Evolutionary conservation across 2,113 vertebrate species (phyloP).

Genomic region (Scartelaos histophorus): DNA sequence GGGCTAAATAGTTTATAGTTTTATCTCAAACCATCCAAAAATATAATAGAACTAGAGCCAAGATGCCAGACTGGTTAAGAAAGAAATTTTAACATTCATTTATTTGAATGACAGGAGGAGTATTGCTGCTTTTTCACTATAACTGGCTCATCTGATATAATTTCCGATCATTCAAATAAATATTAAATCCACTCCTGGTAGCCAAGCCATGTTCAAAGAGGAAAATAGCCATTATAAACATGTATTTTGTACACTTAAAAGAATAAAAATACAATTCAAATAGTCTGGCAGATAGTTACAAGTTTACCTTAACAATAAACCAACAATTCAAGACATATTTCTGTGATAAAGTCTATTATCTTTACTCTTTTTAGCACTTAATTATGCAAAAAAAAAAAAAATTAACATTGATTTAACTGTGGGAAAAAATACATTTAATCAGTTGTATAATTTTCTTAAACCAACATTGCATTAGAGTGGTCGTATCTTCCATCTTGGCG

Average conservation of each 20-base stretch:
- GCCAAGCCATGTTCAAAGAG: not conserved
- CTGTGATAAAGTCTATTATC: too few species aligned
- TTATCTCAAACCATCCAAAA: not conserved
- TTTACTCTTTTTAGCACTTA: too few species aligned
- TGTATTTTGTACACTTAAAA: too few species aligned
- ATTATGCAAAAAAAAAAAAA: not conserved
- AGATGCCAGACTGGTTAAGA: not conserved
- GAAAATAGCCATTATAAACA: not conserved
- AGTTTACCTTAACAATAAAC: too few species aligned
- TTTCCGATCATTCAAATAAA: not conserved
- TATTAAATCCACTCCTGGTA: not conserved
- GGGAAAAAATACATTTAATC: not conserved
- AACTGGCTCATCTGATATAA: not conserved
- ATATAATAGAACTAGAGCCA: not conserved
- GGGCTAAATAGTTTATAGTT: not conserved
- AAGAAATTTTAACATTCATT: not conserved
- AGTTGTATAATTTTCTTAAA: slow-evolving; percentile 14
- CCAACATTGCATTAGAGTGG: slow-evolving; percentile 15
- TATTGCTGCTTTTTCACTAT: not conserved
- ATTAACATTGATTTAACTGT: not conserved
- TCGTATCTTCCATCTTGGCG: slow-evolving; percentile 23
- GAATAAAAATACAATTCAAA: too few species aligned
- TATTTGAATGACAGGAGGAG: too few species aligned
- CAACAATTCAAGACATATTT: too few species aligned
- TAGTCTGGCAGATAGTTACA: too few species aligned